These are phyloP conservation scores for Tamias sibiricus DNA, from an alignment of 2,113 vertebrate species.

Conservation along the genomic window DNA sequence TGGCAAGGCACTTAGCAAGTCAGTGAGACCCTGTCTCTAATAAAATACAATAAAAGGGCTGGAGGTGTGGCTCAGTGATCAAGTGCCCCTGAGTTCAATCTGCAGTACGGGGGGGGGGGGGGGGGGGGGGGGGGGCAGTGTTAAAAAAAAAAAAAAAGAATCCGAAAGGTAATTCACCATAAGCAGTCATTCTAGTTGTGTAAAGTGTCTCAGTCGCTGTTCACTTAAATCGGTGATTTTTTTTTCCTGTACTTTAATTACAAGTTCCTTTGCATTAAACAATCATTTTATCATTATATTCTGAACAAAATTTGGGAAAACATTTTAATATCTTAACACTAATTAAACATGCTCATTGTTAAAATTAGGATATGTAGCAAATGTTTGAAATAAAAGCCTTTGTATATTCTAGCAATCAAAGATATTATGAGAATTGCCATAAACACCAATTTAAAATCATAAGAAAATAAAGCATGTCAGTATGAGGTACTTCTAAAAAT, in stretches of 20 bases:
- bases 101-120: too few species aligned
- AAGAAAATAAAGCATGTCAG: slow-evolving; percentile 1
- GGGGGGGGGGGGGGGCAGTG: too few species aligned
- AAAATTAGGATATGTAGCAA: slow-evolving; percentile 22
- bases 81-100: too few species aligned
- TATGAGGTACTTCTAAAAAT: slow-evolving; percentile 20
- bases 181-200: not conserved
- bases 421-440: not conserved
- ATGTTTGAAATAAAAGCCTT: not conserved
- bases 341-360: slow-evolving; percentile 12
- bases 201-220: slow-evolving; percentile 7
- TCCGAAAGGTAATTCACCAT: slow-evolving; percentile 10
- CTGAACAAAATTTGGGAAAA: slow-evolving; percentile 18
- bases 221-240: slow-evolving; percentile 37
- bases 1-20: too few species aligned
- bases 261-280: slow-evolving; percentile 5
- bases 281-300: slow-evolving; percentile 24
- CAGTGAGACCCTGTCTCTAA: too few species aligned
- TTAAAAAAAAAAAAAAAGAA: not conserved
- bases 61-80: too few species aligned
- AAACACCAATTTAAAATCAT: slow-evolving; percentile 6
- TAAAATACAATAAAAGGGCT: too few species aligned
- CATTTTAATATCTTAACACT: slow-evolving; percentile 20
- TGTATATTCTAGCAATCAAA: not conserved
- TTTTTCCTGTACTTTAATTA: slow-evolving; percentile 42